Evolutionary conservation across 2,113 vertebrate genomes (phyloP).

Genomic region (Isurus oxyrinchus): DNA sequence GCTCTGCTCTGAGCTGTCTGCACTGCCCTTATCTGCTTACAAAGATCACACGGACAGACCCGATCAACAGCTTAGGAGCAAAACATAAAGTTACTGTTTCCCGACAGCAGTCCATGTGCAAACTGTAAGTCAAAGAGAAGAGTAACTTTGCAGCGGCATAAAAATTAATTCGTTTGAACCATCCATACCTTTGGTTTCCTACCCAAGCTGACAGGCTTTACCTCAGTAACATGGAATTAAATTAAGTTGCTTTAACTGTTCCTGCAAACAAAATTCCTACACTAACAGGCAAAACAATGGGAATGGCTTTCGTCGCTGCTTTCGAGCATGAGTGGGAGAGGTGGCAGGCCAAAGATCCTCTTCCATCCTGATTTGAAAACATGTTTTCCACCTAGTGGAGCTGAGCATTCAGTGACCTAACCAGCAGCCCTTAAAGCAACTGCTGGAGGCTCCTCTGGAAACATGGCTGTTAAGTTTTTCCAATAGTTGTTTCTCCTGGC

Average conservation of each 20-base stretch:
- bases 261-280: constrained; percentile 44
- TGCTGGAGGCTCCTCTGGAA: background rate
- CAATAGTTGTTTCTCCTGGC: background rate
- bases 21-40: constrained; percentile 56
- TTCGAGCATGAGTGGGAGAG: background rate
- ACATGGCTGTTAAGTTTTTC: background rate
- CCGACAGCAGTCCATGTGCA: constrained; percentile 59
- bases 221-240: constrained; percentile 56
- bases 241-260: constrained; percentile 56
- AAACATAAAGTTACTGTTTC: constrained; percentile 64
- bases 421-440: background rate
- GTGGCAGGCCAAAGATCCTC: background rate
- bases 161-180: constrained; percentile 57
- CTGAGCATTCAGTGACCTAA: too few species aligned
- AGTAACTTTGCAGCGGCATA: constrained; percentile 61
- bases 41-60: constrained; percentile 64
- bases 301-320: background rate
- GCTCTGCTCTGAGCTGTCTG: constrained; percentile 69
- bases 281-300: background rate
- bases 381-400: background rate
- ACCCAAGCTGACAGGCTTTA: constrained; percentile 53
- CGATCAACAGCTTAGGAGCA: constrained; percentile 59
- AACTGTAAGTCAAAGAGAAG: constrained; percentile 59
- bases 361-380: background rate
- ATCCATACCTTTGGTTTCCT: constrained; percentile 54